Base-by-base conservation (phyloP, 2,797 vertebrate genomes). In the Eulemur mongoz region DNA sequence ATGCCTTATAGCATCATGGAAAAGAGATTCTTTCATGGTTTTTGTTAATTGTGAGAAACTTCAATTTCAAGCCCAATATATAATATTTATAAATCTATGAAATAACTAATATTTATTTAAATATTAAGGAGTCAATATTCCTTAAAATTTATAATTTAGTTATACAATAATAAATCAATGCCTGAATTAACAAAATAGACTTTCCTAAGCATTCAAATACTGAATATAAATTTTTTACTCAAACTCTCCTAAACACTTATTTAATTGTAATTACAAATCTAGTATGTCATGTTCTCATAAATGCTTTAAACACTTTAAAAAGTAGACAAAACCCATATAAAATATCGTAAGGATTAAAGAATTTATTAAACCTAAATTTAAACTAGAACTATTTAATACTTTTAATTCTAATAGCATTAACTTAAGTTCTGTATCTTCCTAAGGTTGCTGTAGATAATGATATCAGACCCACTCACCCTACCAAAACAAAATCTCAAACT, bases 241-340 rank as follows among this genome's bases (percentile, higher is more conserved):
- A 93, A 96, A 89, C 7, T 87, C n/a, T 80, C 76, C 70, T 93
- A 67, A 38, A 54, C 1, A 76, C 59, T 67, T 88, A 72, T 59
- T 61, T 88, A 85, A 93, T 97, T 92, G 57, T 3, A 91, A 89
- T 69, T 85, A 88, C 14, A 91, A 95, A 89, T 69, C 61, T 57
- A 59, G 30, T 73, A 81, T 54, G 35, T 75, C 78, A 94, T 67
- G 73, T 35, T 89, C 70, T 92, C 63, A 88, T 4, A 89, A 84
- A 87, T 93, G 54, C 78, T 90, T n/a, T 38, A 86, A 96, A 50
- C 17, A 96, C 54, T 59, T 45, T 57, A 88, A 89, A 70, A 95
- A 75, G 11, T 87, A 80, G 59, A 76, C 13, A 89, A 90, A 94
- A 70, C 8, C 2, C 3, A 67, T 35, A 57, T 2, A 94, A 89